Evolutionary conservation across 1,140 invertebrate genomes (phyloP).

Genomic region (Microvelia longipes): DNA sequence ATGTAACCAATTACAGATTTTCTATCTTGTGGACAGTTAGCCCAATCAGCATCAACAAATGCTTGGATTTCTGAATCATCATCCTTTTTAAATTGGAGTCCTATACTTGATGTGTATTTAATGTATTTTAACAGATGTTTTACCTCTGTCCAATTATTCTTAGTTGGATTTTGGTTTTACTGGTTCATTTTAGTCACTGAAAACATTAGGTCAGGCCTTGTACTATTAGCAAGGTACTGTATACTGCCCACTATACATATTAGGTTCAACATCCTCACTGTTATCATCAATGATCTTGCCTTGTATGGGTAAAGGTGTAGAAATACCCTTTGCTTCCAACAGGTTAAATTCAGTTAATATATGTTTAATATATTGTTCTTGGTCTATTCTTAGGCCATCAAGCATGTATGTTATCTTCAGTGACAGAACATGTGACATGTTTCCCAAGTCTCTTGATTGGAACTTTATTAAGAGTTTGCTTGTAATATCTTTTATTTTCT

Average conservation of each 20-base stretch:
- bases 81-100: not conserved
- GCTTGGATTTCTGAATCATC: not conserved
- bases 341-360: not conserved
- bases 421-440: not conserved
- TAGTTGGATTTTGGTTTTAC: not conserved
- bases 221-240: not conserved
- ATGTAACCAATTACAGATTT: not conserved
- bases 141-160: not conserved
- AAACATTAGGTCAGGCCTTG: not conserved
- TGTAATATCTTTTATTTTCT: not conserved
- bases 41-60: not conserved
- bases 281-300: not conserved
- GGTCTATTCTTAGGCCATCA: not conserved
- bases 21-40: not conserved
- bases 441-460: not conserved
- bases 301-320: not conserved
- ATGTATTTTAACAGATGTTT: not conserved
- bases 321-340: not conserved
- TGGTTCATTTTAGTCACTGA: not conserved
- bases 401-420: not conserved
- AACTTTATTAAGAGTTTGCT: not conserved
- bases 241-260: not conserved
- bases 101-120: not conserved
- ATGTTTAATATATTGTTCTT: not conserved
- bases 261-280: not conserved